These are phyloP conservation scores for Benitochromis conjunctus DNA, from an alignment of 2,113 vertebrate species.

Conservation along the genomic window DNA sequence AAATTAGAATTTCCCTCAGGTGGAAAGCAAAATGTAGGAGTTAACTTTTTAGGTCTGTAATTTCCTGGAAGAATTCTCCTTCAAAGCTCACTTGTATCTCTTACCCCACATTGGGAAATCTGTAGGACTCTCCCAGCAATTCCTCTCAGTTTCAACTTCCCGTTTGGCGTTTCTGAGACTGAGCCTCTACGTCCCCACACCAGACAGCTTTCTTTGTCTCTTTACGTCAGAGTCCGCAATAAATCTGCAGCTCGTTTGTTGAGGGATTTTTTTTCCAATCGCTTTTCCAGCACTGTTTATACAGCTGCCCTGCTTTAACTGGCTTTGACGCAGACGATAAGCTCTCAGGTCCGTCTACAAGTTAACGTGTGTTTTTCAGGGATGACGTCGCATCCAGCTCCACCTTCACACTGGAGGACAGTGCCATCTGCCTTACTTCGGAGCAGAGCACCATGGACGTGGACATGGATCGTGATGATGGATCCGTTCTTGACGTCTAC, in stretches of 20 bases:
- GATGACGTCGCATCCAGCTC: slow-evolving; percentile 85
- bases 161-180: background rate
- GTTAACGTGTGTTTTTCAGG: slow-evolving; percentile 65
- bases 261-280: background rate
- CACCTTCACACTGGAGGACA: slow-evolving; percentile 90
- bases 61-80: background rate
- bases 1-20: background rate
- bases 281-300: background rate
- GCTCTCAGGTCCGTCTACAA: background rate
- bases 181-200: background rate
- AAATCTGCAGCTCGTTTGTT: background rate
- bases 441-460: slow-evolving; percentile 87
- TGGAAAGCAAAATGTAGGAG: background rate
- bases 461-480: slow-evolving; percentile 86
- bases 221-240: background rate
- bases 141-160: background rate
- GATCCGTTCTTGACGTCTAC: slow-evolving; percentile 90
- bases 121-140: background rate
- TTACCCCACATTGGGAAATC: background rate
- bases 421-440: slow-evolving; percentile 90
- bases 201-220: background rate
- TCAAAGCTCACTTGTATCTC: background rate
- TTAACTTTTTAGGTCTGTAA: background rate
- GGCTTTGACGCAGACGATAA: background rate
- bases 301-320: background rate